Evolutionary conservation across 2,113 vertebrate species (phyloP), one percentile per base, ranked within the genome.

Genomic region (Psettodes erumei): DNA sequence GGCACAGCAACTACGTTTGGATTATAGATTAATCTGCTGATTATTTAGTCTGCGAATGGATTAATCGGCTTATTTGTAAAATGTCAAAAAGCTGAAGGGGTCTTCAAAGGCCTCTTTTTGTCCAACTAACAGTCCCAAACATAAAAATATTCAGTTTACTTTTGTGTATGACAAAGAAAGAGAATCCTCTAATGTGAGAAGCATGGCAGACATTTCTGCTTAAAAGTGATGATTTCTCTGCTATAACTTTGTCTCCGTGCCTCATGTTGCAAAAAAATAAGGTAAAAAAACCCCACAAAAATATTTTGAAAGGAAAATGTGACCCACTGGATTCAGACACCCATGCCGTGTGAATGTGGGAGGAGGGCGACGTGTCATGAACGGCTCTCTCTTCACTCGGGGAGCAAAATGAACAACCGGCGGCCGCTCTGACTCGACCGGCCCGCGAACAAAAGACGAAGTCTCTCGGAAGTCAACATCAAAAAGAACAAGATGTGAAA

Each of bases 401-500:
- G 62, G 60, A 58, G 38, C 53, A 42, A 51, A 35, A 47, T 19
- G 65, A 79, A 84, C 66, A 63, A 53, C 68, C 54, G 21, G 68
- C 8, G 50, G 77, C 65, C 74, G 60, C 56, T 71, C 59, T 35
- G 64, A 81, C 62, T 54, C 68, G 23, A 18, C 38, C 76, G 77
- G 76, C 75, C 37, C 13, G 54, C 37, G 32, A 68, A 83, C 73
- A 53, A 55, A 81, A 53, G 51, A 28, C 37, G 63, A 43, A 75
- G 71, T 15, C 58, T 88, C 63, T 68, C 71, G 77, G 68, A 71
- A 71, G 83, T 58, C 61, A 60, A 77, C 77, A 73, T 53, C 70
- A 66, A 75, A 72, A 66, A 33, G n/a, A 71, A 63, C 58, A 60
- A 18, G 19, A 62, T 60, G 71, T 75, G 54, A 79, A 64, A 60